A percentile compares a stretch with the other conserved stretches of the same genome.
Evolutionary conservation across 2,888 invertebrate genomes (phyloP).

Genomic region (Caenorhabditis wallacei): DNA sequence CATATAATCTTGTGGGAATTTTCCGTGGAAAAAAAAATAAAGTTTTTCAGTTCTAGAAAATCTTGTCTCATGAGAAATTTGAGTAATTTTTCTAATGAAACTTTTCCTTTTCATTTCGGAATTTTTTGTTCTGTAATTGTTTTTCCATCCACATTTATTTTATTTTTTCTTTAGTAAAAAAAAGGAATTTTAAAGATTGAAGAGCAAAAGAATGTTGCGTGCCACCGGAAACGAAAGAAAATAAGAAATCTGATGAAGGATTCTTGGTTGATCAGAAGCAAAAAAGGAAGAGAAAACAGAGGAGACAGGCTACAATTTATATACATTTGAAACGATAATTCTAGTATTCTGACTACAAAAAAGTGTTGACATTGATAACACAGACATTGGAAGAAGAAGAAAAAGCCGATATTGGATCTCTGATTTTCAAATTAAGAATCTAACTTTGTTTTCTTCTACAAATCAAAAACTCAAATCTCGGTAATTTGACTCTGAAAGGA

Average conservation of each 20-base stretch:
- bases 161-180: background rate
- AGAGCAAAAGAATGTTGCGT: conserved; percentile 23
- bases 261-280: conserved; percentile 6
- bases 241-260: background rate
- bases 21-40: background rate
- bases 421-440: too few relatives aligned
- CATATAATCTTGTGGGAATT: conserved; percentile 24
- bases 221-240: conserved; percentile 1
- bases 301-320: conserved; percentile 6
- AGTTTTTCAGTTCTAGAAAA: background rate
- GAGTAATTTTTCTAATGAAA: background rate
- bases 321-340: background rate
- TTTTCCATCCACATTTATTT: too few relatives aligned
- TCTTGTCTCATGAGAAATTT: background rate
- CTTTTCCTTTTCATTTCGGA: background rate
- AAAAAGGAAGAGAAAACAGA: background rate
- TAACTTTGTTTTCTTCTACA: too few relatives aligned
- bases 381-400: background rate
- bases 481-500: too few relatives aligned
- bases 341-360: background rate
- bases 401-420: too few relatives aligned
- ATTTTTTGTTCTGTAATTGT: too few relatives aligned
- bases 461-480: too few relatives aligned
- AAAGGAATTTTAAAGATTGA: background rate
- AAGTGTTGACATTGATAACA: background rate